Evolutionary conservation across 2,113 vertebrate species (phyloP), one percentile per base, ranked within the genome.

Genomic region (Spheniscus mendiculus): DNA sequence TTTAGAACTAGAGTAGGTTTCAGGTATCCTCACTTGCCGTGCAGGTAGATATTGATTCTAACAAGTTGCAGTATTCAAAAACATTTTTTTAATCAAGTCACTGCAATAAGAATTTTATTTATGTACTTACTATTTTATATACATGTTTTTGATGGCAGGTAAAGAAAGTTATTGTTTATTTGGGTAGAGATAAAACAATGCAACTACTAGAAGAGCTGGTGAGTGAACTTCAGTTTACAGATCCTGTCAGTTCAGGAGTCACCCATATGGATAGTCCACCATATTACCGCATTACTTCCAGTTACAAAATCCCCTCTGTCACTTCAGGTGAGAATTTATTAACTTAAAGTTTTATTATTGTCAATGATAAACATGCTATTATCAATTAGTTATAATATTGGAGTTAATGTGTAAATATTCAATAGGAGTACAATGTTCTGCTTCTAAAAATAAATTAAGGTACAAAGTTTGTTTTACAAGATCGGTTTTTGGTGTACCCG

Each of bases 101-200:
- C 34, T 83, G 32, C 30, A 69, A 7, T 66, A 32, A 45, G 49
- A 55, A 40, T 78, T 70, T 21, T 25, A 17, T 71, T 40, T 81
- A 15, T 27, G 3, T 59, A n/a, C 12, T 7, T 34, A 7, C 12
- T 65, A 5, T 70, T 65, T 82, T 50, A 38, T 47, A 59, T 21
- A 15, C 10, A 20, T 86, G n/a, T 97, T 87, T 61, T 91, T 80
- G 21, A 58, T 83, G 85, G 38, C 98, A 99, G 99, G 99, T 99
- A 71, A 99, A 99, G 97, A 99, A 99, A 83, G 99, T 99, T n/a
- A 99, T 99, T 96, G 99, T 99, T 72, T 99, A 99, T 97, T 97
- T 99, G 98, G 99, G 99, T 90, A 98, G 99, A 98, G 99, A 99
- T 97, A 99, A 99, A 98, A 99, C 99, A 78, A 99, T 99, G 99